Base-by-base conservation (phyloP, 1,140 invertebrate species). In the Parapsyche elsis region DNA sequence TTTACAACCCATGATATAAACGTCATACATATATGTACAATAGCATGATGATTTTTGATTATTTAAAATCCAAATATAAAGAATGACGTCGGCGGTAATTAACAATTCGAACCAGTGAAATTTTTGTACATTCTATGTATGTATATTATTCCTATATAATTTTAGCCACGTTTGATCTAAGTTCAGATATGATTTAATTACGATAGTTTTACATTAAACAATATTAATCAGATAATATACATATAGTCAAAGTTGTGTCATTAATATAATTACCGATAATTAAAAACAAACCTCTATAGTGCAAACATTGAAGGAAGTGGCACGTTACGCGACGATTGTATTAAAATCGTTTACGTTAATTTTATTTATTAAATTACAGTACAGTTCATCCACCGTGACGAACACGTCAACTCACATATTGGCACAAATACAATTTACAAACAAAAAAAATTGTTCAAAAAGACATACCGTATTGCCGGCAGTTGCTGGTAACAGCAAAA, bases 391-490 rank as follows among this genome's bases (percentile, higher is more conserved):
- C 49, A 53, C 1, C 12, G 49, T 53, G 49, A 53, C 10, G 10
- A 53, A 53, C 49, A 53, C 49, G 49, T 53, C 49, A 53, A 10
- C 12, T 53, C 49, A 53, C 12, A 53, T 12, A 53, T 53, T 5
- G 16, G 16, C 2, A 26, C 9, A 67, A 26, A 67, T 30, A 67
- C n/a, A n/a, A n/a, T n/a, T n/a, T n/a, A n/a, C n/a, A n/a, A n/a
- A n/a, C n/a, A n/a, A n/a, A n/a, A 14, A 67, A 67, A 26, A 9
- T 23, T 14, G 24, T 24, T 26, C 2, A 67, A 38, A 7, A 26
- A 46, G 9, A 86, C 88, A 86, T 2, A 89, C 88, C 86, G 87
- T 87, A 84, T 87, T 88, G 7, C 87, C 87, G 0, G 87, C 86
- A 64, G 86, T 87, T 10, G 87, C 87, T 0, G 87, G 88, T 64